These are phyloP conservation scores for Polypterus senegalus DNA, from an alignment of 2,113 vertebrate species.

Conservation along the genomic window DNA sequence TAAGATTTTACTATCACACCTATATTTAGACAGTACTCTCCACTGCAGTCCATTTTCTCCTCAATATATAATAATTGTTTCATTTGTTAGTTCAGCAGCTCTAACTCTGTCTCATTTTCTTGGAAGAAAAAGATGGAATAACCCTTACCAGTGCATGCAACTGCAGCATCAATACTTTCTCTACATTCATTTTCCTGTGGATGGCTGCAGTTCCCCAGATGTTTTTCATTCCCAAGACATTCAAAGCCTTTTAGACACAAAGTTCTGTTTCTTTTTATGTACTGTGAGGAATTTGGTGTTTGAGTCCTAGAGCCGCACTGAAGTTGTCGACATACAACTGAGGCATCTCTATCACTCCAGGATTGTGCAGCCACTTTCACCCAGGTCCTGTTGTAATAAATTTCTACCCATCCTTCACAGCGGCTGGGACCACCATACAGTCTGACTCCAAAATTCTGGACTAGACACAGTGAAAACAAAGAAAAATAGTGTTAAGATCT, in stretches of 20 bases:
- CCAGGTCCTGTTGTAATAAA: conserved; percentile 11
- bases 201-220: not conserved
- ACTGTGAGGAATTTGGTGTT: not conserved
- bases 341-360: conserved; percentile 6
- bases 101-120: no score
- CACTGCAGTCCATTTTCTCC: no score
- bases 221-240: conserved; percentile 7
- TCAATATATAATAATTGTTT: no score
- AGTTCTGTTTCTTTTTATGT: not conserved
- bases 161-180: no score
- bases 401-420: conserved; percentile 3
- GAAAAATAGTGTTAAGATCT: no score
- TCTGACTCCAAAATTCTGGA: not conserved
- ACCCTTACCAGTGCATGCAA: no score
- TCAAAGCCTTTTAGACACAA: conserved; percentile 6
- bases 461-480: no score
- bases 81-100: no score
- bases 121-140: no score
- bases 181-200: not conserved
- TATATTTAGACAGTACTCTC: no score
- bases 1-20: no score
- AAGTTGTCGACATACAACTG: conserved; percentile 2
- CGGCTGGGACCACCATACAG: conserved; percentile 10
- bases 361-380: conserved; percentile 2
- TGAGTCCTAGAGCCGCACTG: conserved; percentile 1